Conservation (phyloP, 2,113 vertebrate species). For the Ciconia stormi region DNA sequence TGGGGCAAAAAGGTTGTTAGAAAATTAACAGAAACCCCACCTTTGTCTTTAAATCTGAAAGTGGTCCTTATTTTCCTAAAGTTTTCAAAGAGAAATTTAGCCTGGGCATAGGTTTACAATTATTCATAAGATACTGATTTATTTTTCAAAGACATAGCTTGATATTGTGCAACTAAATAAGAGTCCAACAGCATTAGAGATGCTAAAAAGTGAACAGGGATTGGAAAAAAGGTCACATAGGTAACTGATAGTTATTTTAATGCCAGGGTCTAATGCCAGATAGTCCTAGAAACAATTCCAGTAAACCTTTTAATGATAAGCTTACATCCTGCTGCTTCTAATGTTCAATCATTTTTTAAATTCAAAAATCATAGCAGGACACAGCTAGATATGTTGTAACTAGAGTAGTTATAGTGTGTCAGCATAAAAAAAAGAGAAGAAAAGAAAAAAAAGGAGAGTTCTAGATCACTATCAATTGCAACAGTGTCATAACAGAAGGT, state of each 20-base stretch:
- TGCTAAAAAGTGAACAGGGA: background rate
- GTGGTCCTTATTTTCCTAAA: rapidly evolving
- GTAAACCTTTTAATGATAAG: background rate
- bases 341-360: background rate
- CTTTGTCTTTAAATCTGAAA: background rate
- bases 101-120: background rate
- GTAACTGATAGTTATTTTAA: background rate
- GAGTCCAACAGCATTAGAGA: background rate
- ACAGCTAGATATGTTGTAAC: background rate
- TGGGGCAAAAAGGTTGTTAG: background rate
- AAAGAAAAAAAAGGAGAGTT: background rate
- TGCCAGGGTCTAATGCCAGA: background rate
- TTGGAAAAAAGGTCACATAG: background rate
- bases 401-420: background rate
- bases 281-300: background rate
- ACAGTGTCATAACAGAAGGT: background rate
- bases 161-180: background rate
- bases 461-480: background rate
- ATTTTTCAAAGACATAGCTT: background rate
- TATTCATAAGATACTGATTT: background rate
- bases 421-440: background rate
- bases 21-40: background rate
- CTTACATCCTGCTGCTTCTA: background rate
- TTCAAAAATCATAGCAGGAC: background rate
- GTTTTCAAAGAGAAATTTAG: background rate